Base-by-base conservation (phyloP, 2,797 vertebrate genomes). In the Enteromius afrohamiltoni region DNA sequence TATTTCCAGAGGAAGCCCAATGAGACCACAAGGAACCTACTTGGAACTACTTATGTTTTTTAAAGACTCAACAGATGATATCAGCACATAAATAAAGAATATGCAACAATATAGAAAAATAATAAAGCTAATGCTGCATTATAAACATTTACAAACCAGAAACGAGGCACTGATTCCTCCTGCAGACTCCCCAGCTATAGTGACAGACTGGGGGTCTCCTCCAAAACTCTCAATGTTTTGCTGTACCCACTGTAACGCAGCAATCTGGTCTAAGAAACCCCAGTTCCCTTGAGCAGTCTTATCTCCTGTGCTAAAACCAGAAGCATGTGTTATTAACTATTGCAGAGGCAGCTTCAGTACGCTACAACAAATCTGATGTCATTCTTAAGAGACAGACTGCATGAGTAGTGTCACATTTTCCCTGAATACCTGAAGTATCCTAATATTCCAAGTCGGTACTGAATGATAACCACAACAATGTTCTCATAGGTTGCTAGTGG, bases 211-310 rank as follows among this genome's bases (percentile, higher is more conserved):
- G 0, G 96, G 95, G 86, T 97, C 89, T 14, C 96, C 97, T 55
- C 96, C 96, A 76, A 97, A 97, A 26, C 85, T 85, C 31, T 89
- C 84, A 10, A 97, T 96, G 53, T 97, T 97, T 79, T 95, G 91
- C 89, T 96, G 95, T 23, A 97, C 91, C 97, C 96, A 98, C n/a
- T 2, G 91, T 31, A 98, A 92, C 3, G 96, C 95, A 0, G 93
- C 94, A 42, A 98, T 87, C 91, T 98, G 97, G 82, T 98, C 97
- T 88, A 97, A 21, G 80, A 96, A 95, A 0, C 96, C 97, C 94
- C 95, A 97, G 93, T 98, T 98, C 0, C 97, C 97, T 16, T 0
- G 82, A 7, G 94, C 89, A 4, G 96, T 90, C 26, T 95, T 69
- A 6, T 97, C 96, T 17, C 95, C 95, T 1, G 96, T 96, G 91